Percentiles rank a stretch among this genome's conserved stretches.
phyloP scores from a whole-genome alignment of 1,140 invertebrate genomes.

The Pseudomyrmex concolor region DNA sequence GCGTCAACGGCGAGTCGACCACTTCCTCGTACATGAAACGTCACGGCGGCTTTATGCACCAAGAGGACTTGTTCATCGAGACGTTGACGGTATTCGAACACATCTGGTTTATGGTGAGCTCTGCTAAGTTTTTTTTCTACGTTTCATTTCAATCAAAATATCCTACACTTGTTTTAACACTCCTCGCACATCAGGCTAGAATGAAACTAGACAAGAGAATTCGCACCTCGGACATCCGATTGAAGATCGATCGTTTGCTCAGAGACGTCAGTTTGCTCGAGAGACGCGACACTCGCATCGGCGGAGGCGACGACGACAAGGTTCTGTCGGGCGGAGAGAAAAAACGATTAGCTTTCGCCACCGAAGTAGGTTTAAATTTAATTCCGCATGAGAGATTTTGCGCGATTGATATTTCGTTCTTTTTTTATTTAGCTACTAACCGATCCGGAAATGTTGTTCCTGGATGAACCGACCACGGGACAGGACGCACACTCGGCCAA shows the following conservation, averaged over 20 bases:
- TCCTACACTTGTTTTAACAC: too few relatives aligned
- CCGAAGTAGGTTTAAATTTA: slow-evolving; percentile 88
- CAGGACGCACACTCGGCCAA: slow-evolving; percentile 96
- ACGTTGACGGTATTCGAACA: slow-evolving; percentile 95
- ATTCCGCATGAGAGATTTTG: slow-evolving; percentile 65
- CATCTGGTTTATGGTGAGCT: slow-evolving; percentile 93
- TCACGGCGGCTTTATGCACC: slow-evolving; percentile 96
- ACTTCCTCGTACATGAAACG: slow-evolving; percentile 90
- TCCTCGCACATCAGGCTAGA: slow-evolving; percentile 87
- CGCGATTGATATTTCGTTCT: neutral
- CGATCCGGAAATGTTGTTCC: slow-evolving; percentile 96
- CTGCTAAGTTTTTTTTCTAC: too few relatives aligned
- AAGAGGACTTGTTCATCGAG: slow-evolving; percentile 95
- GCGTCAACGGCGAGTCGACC: slow-evolving; percentile 89
- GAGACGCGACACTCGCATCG: slow-evolving; percentile 91
- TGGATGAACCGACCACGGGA: slow-evolving; percentile 98
- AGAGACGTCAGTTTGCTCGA: slow-evolving; percentile 90
- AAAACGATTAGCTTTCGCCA: slow-evolving; percentile 96
- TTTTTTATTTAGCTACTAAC: slow-evolving; percentile 90
- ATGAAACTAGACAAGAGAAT: slow-evolving; percentile 91
- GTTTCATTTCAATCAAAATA: too few relatives aligned
- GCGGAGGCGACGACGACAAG: slow-evolving; percentile 89
- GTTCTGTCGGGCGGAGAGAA: slow-evolving; percentile 97
- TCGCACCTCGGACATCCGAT: slow-evolving; percentile 85
- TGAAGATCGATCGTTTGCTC: slow-evolving; percentile 89